Conservation (phyloP, 1,140 invertebrate genomes). For the Lethocerus indicus region DNA sequence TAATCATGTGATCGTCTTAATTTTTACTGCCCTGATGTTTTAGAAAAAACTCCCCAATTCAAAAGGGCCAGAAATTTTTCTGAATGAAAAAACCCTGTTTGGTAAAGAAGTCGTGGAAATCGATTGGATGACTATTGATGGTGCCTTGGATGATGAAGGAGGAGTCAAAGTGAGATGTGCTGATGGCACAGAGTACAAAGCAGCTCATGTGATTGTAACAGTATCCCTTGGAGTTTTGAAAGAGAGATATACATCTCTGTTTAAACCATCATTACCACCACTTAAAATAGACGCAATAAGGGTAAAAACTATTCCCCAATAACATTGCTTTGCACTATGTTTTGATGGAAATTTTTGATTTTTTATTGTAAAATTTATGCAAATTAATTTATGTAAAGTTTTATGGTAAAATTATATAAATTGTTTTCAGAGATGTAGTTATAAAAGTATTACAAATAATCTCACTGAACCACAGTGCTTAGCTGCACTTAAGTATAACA, state of each 20-base stretch:
- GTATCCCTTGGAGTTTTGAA: conserved; percentile 50
- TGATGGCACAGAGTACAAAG: conserved; percentile 34
- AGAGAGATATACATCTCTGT: conserved; percentile 30
- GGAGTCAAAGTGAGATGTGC: conserved; percentile 29
- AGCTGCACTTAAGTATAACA: too few relatives aligned
- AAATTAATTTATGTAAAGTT: too few relatives aligned
- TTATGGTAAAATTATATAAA: too few relatives aligned
- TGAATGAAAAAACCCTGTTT: conserved; percentile 26
- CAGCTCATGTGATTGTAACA: conserved; percentile 49
- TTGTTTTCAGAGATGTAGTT: too few relatives aligned
- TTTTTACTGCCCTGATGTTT: not conserved
- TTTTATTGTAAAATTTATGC: too few relatives aligned
- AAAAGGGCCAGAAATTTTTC: not conserved
- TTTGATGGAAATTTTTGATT: too few relatives aligned
- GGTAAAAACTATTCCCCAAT: too few relatives aligned
- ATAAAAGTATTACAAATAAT: too few relatives aligned
- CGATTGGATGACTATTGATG: too few relatives aligned
- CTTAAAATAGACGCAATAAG: conserved; percentile 41
- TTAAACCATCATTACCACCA: conserved; percentile 37
- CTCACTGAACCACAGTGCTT: too few relatives aligned
- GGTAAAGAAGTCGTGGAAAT: conserved; percentile 31
- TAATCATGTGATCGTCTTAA: not conserved
- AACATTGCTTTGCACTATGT: too few relatives aligned
- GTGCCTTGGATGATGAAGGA: too few relatives aligned
- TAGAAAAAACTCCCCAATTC: conserved; percentile 9